These are phyloP conservation scores for Cynopterus brachyotis DNA, from an alignment of 2,113 vertebrate species.

Conservation along the genomic window DNA sequence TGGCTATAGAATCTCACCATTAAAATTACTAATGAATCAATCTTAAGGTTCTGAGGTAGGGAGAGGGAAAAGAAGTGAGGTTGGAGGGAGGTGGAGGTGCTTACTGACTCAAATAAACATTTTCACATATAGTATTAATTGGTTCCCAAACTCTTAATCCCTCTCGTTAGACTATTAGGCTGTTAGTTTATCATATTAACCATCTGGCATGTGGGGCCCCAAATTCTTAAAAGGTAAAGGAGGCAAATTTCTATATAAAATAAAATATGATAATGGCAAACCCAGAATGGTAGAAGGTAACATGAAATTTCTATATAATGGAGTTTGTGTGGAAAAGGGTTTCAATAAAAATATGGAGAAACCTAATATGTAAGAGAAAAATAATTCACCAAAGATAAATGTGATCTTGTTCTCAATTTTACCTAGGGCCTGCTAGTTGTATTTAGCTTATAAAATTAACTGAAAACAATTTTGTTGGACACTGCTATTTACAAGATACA, in stretches of 20 bases:
- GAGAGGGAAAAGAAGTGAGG: background rate
- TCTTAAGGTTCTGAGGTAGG: background rate
- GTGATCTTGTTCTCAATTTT: background rate
- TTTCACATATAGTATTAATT: slow-evolving; percentile 19
- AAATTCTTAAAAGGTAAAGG: background rate
- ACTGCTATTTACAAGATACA: background rate
- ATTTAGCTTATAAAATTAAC: slow-evolving; percentile 6
- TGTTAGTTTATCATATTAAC: background rate
- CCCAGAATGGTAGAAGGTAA: background rate
- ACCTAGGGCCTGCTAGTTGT: background rate
- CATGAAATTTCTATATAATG: background rate
- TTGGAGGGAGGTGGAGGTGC: background rate
- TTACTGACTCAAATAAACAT: background rate
- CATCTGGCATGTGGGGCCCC: background rate
- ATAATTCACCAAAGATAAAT: slow-evolving; percentile 8
- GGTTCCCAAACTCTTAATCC: background rate
- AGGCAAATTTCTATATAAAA: background rate
- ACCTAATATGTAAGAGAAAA: background rate
- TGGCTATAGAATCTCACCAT: background rate
- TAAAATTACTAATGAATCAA: background rate
- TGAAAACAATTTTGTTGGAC: background rate
- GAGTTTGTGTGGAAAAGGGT: background rate
- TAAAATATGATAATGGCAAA: slow-evolving; percentile 13
- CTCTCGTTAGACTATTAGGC: background rate
- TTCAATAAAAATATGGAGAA: background rate